Conservation (phyloP, 2,113 vertebrate species). For the Sturnira hondurensis region DNA sequence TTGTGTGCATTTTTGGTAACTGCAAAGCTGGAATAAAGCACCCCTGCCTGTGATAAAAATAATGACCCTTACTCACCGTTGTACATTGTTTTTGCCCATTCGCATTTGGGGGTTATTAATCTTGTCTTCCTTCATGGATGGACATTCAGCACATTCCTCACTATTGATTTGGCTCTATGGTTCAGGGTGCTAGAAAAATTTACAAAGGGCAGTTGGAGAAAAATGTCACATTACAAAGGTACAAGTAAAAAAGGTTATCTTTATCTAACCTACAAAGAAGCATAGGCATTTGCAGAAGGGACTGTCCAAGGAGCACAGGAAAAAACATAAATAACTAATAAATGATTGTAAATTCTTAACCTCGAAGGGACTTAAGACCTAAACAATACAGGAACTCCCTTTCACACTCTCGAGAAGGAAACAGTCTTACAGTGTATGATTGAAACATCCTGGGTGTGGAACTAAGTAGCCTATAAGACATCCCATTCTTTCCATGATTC, state of each 20-base stretch:
- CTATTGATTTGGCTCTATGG: conserved; percentile 48
- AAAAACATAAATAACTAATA: background rate
- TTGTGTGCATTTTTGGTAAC: conserved; percentile 11
- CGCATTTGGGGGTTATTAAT: conserved; percentile 67
- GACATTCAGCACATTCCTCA: conserved; percentile 42
- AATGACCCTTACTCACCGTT: conserved; percentile 59
- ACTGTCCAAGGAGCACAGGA: background rate
- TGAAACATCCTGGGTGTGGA: background rate
- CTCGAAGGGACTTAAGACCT: background rate
- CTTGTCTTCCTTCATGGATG: conserved; percentile 61
- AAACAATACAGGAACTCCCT: fast-evolving
- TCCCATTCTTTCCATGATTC: background rate
- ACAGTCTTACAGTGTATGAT: background rate
- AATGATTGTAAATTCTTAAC: background rate
- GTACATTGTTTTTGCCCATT: conserved; percentile 67
- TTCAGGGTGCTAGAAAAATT: conserved; percentile 47
- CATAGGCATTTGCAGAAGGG: background rate
- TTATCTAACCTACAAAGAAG: background rate
- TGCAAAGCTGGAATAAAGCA: conserved; percentile 40
- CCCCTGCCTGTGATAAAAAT: conserved; percentile 67
- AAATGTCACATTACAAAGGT: conserved; percentile 18
- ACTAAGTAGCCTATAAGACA: background rate
- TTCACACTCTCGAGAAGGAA: background rate
- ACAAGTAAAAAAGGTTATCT: conserved; percentile 11
- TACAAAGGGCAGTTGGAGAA: conserved; percentile 41